Evolutionary conservation across 2,797 vertebrate species (phyloP).

Genomic region (Ispidina picta): DNA sequence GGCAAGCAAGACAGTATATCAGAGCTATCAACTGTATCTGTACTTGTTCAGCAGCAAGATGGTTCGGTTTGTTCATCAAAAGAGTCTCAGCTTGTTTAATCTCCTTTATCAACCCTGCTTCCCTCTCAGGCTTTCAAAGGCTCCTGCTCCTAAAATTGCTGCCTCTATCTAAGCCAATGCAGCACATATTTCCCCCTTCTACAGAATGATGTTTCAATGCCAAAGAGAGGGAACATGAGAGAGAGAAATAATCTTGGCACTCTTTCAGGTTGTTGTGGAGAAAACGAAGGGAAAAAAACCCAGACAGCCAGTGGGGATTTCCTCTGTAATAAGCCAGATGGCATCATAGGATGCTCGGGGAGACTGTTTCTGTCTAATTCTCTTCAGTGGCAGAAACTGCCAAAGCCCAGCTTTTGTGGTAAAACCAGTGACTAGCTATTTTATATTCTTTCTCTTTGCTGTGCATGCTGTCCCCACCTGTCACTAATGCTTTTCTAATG

Average conservation of each 20-base stretch:
- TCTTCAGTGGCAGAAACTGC: slow-evolving; percentile 56
- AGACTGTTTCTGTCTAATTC: slow-evolving; percentile 65
- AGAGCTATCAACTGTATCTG: neutral
- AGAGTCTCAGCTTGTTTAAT: slow-evolving; percentile 48
- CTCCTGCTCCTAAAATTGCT: slow-evolving; percentile 44
- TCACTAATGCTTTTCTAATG: slow-evolving; percentile 27
- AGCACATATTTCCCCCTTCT: slow-evolving; percentile 17
- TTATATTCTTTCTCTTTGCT: slow-evolving; percentile 59
- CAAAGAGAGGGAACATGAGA: slow-evolving; percentile 43
- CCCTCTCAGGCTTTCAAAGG: slow-evolving; percentile 31
- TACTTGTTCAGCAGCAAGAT: slow-evolving; percentile 19
- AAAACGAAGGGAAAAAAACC: slow-evolving; percentile 32
- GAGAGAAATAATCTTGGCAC: slow-evolving; percentile 61
- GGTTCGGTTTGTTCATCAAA: slow-evolving; percentile 54
- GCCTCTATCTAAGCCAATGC: slow-evolving; percentile 24
- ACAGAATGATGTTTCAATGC: neutral
- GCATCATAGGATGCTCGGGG: slow-evolving; percentile 68
- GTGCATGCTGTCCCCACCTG: slow-evolving; percentile 45
- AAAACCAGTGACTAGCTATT: slow-evolving; percentile 52
- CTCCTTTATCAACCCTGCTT: slow-evolving; percentile 33
- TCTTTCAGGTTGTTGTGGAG: slow-evolving; percentile 50
- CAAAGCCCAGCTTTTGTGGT: slow-evolving; percentile 54
- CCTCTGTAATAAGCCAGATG: slow-evolving; percentile 72
- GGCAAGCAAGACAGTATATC: neutral
- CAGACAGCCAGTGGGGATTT: slow-evolving; percentile 67